Evolutionary conservation across 1,140 invertebrate genomes (phyloP).

Genomic region (Atopsyche davidsoni): DNA sequence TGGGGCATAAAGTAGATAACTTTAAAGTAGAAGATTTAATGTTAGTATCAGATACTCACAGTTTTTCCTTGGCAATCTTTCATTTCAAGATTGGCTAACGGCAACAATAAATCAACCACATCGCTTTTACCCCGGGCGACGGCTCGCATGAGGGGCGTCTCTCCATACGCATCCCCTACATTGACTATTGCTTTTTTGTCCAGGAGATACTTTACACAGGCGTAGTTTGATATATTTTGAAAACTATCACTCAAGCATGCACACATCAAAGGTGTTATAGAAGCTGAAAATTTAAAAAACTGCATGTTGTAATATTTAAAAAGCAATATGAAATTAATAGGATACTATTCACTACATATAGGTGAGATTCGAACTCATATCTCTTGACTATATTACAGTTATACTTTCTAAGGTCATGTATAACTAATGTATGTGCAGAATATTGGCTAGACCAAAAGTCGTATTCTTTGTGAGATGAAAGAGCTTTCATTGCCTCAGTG

Average conservation of each 20-base stretch:
- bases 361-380: not conserved
- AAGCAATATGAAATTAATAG: not conserved
- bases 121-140: conserved; percentile 38
- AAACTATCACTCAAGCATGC: conserved; percentile 40
- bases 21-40: too few species aligned
- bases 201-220: conserved; percentile 36
- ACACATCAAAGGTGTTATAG: conserved; percentile 50
- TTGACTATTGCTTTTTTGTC: conserved; percentile 38
- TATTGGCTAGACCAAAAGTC: too few species aligned
- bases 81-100: conserved; percentile 46
- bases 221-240: conserved; percentile 33
- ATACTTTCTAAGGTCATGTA: too few species aligned
- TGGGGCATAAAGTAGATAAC: too few species aligned
- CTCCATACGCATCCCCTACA: conserved; percentile 42
- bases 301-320: not conserved
- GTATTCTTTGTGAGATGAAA: too few species aligned
- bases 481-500: not conserved
- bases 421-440: too few species aligned
- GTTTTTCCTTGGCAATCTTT: conserved; percentile 49
- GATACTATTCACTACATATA: not conserved
- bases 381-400: not conserved
- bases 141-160: conserved; percentile 52
- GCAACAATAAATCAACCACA: conserved; percentile 44
- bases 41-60: conserved; percentile 39
- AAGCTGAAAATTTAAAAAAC: conserved; percentile 39